Conservation (phyloP, 64 coral and sea anemone genomes). For the Porites lutea region DNA sequence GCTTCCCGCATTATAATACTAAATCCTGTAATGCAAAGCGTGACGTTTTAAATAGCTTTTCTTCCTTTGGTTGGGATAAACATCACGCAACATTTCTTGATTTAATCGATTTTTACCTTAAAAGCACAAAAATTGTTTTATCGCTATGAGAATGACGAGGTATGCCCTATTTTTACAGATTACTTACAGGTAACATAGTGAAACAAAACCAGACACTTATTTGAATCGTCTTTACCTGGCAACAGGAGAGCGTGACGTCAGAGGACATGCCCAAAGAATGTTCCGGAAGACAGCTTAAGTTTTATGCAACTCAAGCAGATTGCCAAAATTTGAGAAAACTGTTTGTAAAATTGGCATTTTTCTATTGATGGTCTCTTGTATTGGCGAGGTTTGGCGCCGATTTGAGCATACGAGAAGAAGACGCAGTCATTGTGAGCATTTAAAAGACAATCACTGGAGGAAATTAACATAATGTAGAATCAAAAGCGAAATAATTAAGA, state of each 20-base stretch:
- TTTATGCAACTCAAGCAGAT: background rate
- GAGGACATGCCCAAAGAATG: background rate
- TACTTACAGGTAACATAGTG: slow-evolving; percentile 38
- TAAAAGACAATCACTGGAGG: background rate
- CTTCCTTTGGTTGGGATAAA: background rate
- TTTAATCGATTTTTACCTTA: background rate
- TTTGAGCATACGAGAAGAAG: background rate
- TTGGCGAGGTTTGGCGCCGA: no score
- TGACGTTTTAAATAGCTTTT: background rate
- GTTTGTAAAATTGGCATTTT: background rate
- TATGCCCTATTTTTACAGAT: background rate
- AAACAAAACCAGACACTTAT: background rate
- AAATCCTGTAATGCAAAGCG: background rate
- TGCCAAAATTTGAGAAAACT: background rate
- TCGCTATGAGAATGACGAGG: no score
- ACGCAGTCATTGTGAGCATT: background rate
- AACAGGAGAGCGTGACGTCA: background rate
- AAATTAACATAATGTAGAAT: slow-evolving; percentile 25
- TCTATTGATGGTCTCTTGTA: background rate
- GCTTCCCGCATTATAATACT: no score
- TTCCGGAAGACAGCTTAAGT: background rate
- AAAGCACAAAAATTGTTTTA: background rate
- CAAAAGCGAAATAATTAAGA: background rate
- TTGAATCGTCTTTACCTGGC: no score
- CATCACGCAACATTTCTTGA: background rate